phyloP scores from a whole-genome alignment of 2,113 vertebrate genomes.

The Eulemur macaco region DNA sequence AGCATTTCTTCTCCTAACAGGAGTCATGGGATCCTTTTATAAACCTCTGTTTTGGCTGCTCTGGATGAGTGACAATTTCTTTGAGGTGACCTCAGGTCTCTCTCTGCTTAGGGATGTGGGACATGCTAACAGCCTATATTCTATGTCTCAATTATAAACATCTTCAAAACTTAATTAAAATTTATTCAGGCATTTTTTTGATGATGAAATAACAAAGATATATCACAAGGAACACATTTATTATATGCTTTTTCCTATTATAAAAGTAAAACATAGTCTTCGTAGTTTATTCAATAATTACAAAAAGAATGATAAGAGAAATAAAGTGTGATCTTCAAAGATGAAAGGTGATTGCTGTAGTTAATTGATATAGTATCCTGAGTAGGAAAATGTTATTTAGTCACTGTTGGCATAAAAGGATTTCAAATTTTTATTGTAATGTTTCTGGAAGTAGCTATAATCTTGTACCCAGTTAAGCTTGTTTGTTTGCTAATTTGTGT shows the following conservation, averaged over 20 bases:
- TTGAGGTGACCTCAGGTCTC: background rate
- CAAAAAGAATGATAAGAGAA: background rate
- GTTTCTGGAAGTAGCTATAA: background rate
- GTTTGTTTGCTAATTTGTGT: background rate
- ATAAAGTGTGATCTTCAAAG: background rate
- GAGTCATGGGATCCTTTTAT: background rate
- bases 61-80: background rate
- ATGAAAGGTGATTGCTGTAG: background rate
- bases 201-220: background rate
- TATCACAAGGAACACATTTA: background rate
- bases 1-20: background rate
- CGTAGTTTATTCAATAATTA: background rate
- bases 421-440: conserved; percentile 21
- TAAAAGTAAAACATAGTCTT: background rate
- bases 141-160: background rate
- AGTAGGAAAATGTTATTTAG: background rate
- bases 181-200: background rate
- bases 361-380: background rate
- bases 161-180: background rate
- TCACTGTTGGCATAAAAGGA: background rate
- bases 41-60: background rate
- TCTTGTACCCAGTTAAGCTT: background rate
- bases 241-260: background rate
- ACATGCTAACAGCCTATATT: background rate
- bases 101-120: background rate